phyloP scores from a whole-genome alignment of 2,113 vertebrate species.

The Cephalopholis sonnerati region DNA sequence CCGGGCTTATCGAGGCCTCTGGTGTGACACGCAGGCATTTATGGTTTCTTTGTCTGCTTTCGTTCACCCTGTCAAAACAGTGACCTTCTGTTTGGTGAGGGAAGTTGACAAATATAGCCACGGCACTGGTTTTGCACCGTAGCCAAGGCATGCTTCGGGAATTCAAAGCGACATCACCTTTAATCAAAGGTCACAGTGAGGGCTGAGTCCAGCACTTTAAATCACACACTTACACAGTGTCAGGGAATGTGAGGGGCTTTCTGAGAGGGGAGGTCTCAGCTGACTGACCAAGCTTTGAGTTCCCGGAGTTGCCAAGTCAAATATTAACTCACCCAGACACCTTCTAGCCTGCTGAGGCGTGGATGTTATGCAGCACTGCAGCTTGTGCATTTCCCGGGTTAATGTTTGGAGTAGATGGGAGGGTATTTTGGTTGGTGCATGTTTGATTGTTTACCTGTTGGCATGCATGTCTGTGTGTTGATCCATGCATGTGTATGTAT shows the following conservation, averaged over 20 bases:
- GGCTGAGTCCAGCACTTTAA: conserved; percentile 31
- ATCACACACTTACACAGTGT: conserved; percentile 47
- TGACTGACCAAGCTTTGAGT: conserved; percentile 68
- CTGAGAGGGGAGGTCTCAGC: conserved; percentile 73
- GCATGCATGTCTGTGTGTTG: conserved; percentile 26
- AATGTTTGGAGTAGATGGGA: conserved; percentile 64
- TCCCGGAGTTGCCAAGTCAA: conserved; percentile 64
- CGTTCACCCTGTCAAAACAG: conserved; percentile 36
- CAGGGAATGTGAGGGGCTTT: conserved; percentile 71
- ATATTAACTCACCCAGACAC: conserved; percentile 77
- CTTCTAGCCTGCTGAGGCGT: conserved; percentile 25
- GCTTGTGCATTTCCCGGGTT: conserved; percentile 46
- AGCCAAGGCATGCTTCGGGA: conserved; percentile 33
- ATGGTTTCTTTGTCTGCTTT: conserved; percentile 48
- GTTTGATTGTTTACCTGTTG: conserved; percentile 62
- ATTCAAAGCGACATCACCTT: conserved; percentile 54
- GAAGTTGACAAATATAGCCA: conserved; percentile 42
- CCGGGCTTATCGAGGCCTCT: conserved; percentile 8
- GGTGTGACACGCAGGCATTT: conserved; percentile 50
- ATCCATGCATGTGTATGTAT: conserved; percentile 12
- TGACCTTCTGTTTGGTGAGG: conserved; percentile 40
- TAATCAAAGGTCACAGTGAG: conserved; percentile 64
- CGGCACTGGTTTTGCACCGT: neutral
- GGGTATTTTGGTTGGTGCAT: conserved; percentile 52
- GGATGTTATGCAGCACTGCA: conserved; percentile 27